A percentile compares a stretch with the other conserved stretches of the same genome.
These are phyloP conservation scores for Mimachlamys varia DNA, from an alignment of 2,888 invertebrate species.

Conservation along the genomic window DNA sequence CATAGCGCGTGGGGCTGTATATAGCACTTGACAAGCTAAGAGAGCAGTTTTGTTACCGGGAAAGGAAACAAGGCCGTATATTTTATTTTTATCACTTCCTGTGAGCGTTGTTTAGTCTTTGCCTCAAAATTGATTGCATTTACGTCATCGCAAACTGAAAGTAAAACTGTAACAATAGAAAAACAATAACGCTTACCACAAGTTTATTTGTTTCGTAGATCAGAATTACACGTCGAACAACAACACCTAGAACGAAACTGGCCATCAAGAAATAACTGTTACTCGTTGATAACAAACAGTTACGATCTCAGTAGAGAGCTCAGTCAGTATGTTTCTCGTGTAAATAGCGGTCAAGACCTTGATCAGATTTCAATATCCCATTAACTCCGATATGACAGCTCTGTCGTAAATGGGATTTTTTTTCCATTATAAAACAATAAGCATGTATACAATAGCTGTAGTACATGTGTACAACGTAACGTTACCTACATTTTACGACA, in stretches of 20 bases:
- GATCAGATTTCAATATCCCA: neutral
- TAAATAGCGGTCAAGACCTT: neutral
- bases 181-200: too few relatives aligned
- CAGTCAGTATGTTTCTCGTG: neutral
- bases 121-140: neutral
- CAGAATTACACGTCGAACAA: neutral
- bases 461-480: neutral
- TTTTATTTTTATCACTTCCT: neutral
- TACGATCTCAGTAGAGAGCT: too few relatives aligned
- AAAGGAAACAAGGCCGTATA: neutral
- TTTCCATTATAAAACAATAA: constrained; percentile 31
- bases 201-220: too few relatives aligned
- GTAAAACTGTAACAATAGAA: too few relatives aligned
- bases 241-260: neutral
- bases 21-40: neutral
- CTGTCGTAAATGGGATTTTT: constrained; percentile 3
- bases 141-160: neutral
- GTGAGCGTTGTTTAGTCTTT: neutral
- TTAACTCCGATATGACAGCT: neutral
- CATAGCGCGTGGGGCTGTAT: neutral
- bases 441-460: neutral
- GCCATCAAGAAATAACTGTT: neutral
- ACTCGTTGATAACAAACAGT: neutral
- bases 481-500: neutral
- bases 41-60: neutral